Evolutionary conservation across 2,797 vertebrate species (phyloP).

Genomic region (Syngnathus acus): DNA sequence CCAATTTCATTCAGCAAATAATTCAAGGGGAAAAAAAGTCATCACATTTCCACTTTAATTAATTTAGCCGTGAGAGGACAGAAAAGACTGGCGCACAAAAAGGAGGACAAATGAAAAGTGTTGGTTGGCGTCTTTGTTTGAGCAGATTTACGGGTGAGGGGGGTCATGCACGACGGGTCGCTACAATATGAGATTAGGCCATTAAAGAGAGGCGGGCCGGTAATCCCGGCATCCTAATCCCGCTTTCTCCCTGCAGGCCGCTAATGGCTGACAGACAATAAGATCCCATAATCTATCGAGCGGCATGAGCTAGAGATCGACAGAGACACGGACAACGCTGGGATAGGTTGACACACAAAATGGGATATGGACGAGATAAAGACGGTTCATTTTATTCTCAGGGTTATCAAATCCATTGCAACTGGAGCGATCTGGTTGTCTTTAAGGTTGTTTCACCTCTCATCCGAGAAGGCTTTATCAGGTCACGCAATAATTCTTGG

Average conservation of each 20-base stretch:
- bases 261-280: conserved; percentile 65
- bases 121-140: conserved; percentile 33
- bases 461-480: too few relatives aligned
- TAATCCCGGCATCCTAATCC: conserved; percentile 66
- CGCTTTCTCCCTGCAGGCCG: conserved; percentile 35
- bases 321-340: not conserved
- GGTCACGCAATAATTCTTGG: too few relatives aligned
- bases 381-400: too few relatives aligned
- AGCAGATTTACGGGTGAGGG: conserved; percentile 55
- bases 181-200: conserved; percentile 59
- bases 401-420: too few relatives aligned
- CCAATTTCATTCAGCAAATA: conserved; percentile 14
- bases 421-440: too few relatives aligned
- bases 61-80: conserved; percentile 36
- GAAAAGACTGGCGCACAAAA: conserved; percentile 28
- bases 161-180: conserved; percentile 42
- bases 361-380: not conserved
- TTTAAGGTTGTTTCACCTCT: too few relatives aligned
- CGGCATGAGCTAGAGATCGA: conserved; percentile 35
- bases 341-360: not conserved
- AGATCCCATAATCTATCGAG: conserved; percentile 53
- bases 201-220: conserved; percentile 51
- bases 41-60: conserved; percentile 26
- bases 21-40: not conserved
- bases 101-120: conserved; percentile 31